Percentiles rank a stretch among this genome's conserved stretches.
Evolutionary conservation across 2,888 invertebrate species (phyloP).

Genomic region (Sphinx pinastri): DNA sequence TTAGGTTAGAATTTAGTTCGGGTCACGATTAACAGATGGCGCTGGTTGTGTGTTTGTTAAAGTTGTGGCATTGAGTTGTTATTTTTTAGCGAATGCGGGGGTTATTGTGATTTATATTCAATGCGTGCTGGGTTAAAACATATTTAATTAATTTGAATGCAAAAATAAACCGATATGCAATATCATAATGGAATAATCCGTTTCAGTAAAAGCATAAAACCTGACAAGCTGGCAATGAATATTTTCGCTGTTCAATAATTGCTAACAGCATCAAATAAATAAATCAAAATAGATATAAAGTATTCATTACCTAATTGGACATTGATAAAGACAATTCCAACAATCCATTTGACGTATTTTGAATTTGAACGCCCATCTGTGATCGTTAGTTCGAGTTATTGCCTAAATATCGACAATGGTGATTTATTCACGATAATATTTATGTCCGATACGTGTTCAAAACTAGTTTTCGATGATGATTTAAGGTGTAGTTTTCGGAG

Average conservation of each 20-base stretch:
- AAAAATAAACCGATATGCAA: no score
- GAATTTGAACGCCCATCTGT: constrained; percentile 1
- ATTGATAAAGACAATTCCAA: not conserved
- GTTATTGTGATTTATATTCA: no score
- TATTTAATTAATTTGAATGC: no score
- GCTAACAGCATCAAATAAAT: no score
- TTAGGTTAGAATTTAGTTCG: constrained; percentile 7
- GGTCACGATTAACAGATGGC: constrained; percentile 17
- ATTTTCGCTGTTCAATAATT: no score
- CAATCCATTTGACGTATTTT: not conserved
- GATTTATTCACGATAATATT: constrained; percentile 24
- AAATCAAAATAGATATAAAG: not conserved
- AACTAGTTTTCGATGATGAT: constrained; percentile 3
- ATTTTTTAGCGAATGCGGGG: no score
- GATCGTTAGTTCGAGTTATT: constrained; percentile 22
- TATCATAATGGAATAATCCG: no score
- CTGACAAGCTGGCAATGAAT: no score
- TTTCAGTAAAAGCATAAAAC: no score
- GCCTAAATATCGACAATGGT: constrained; percentile 25
- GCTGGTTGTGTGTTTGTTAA: constrained; percentile 2
- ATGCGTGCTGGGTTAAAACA: no score
- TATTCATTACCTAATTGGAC: not conserved
- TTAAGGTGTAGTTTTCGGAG: not conserved
- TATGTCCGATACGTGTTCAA: constrained; percentile 18
- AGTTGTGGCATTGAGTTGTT: not conserved